Evolutionary conservation across 2,113 vertebrate species (phyloP).

Genomic region (Percopsis transmontana): DNA sequence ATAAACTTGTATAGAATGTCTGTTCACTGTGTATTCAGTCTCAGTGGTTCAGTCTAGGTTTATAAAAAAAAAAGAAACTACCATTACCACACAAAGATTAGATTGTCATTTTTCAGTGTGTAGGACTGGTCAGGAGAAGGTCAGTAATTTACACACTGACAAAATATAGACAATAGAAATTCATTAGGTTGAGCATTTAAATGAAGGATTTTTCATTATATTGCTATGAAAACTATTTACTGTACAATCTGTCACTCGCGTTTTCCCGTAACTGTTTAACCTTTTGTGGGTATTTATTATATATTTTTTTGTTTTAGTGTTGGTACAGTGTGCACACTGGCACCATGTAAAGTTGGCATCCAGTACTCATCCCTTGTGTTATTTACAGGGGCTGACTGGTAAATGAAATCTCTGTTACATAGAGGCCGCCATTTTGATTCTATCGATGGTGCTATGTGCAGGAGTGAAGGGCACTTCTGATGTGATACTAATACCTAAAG

Average conservation of each 20-base stretch:
- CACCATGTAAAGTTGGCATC: slow-evolving; percentile 48
- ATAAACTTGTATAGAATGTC: slow-evolving; percentile 60
- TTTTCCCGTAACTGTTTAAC: slow-evolving; percentile 70
- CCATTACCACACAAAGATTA: slow-evolving; percentile 58
- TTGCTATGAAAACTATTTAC: slow-evolving; percentile 87
- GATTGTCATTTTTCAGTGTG: slow-evolving; percentile 48
- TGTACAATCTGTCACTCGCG: slow-evolving; percentile 69
- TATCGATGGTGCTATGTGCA: slow-evolving; percentile 61
- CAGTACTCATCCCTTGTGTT: slow-evolving; percentile 43
- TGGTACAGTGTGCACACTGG: slow-evolving; percentile 59
- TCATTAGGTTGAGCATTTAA: slow-evolving; percentile 41
- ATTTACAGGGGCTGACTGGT: slow-evolving; percentile 50
- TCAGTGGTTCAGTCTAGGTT: slow-evolving; percentile 65
- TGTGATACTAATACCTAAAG: slow-evolving; percentile 36
- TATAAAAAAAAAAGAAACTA: slow-evolving; percentile 43
- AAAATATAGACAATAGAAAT: slow-evolving; percentile 37
- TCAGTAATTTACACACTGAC: slow-evolving; percentile 42
- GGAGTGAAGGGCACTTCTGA: slow-evolving; percentile 56
- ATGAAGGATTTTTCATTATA: slow-evolving; percentile 73
- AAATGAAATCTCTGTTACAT: slow-evolving; percentile 64
- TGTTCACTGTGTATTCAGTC: slow-evolving; percentile 60
- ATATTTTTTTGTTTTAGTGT: slow-evolving; percentile 49
- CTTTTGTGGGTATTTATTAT: slow-evolving; percentile 76
- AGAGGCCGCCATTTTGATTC: slow-evolving; percentile 54
- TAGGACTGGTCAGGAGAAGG: slow-evolving; percentile 36